phyloP scores from a whole-genome alignment of 2,888 invertebrate species.

The Conomelus anceps region DNA sequence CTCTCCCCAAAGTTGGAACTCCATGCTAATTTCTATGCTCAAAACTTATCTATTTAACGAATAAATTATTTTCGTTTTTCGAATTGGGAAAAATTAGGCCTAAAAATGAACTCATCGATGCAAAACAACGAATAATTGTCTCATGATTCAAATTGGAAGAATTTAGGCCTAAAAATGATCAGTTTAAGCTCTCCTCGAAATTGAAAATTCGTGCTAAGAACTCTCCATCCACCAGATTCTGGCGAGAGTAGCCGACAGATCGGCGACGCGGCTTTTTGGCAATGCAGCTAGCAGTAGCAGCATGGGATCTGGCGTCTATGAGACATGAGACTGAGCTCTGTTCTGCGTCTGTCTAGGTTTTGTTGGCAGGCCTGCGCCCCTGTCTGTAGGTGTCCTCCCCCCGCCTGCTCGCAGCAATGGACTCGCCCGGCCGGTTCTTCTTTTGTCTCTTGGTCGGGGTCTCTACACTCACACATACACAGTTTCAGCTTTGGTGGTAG shows the following conservation, averaged over 20 bases:
- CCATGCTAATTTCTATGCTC: no score
- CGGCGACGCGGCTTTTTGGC: background rate
- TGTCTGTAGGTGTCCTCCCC: slow-evolving; percentile 14
- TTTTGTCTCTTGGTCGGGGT: slow-evolving; percentile 25
- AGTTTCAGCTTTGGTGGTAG: background rate
- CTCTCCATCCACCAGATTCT: background rate
- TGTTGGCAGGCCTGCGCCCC: background rate
- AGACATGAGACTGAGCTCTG: background rate
- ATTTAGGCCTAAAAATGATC: no score
- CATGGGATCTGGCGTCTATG: background rate
- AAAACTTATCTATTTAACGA: no score
- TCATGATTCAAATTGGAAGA: no score
- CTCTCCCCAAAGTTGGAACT: no score
- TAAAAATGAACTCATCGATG: no score
- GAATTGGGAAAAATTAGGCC: no score
- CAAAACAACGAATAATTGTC: no score
- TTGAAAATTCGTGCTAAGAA: no score
- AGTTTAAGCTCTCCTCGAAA: background rate
- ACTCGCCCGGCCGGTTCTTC: slow-evolving; percentile 26
- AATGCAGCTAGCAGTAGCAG: background rate
- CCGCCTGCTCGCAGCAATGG: slow-evolving; percentile 12
- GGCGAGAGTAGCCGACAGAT: background rate
- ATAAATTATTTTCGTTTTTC: no score
- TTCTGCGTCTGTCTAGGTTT: background rate
- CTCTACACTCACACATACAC: background rate